Conservation (phyloP, 2,113 vertebrate species). For the Stictonetta naevosa region DNA sequence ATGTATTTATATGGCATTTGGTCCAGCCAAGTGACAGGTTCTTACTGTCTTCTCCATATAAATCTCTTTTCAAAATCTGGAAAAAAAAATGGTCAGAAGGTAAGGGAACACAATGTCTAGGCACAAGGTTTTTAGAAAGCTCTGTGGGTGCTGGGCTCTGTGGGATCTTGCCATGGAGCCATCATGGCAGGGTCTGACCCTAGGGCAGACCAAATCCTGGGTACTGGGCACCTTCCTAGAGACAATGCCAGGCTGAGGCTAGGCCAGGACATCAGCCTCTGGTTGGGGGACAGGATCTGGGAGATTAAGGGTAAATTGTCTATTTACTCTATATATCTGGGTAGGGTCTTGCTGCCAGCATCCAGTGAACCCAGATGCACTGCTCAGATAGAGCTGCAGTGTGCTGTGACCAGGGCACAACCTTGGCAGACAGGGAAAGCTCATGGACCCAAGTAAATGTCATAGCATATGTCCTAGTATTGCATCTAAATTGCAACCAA, state of each 20-base stretch:
- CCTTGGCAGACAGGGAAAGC: accelerated
- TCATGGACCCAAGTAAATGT: no score
- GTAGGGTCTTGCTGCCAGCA: not conserved
- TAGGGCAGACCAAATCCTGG: accelerated
- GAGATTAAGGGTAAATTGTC: no score
- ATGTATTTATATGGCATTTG: not conserved
- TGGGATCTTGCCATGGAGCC: not conserved
- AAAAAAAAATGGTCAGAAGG: not conserved
- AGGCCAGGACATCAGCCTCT: not conserved
- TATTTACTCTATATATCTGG: not conserved
- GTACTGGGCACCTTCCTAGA: not conserved
- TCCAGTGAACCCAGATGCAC: accelerated
- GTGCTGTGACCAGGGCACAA: no score
- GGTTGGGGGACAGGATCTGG: not conserved
- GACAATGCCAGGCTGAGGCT: accelerated
- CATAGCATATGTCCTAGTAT: not conserved
- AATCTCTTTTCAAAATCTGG: no score
- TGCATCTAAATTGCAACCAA: not conserved
- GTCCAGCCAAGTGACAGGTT: not conserved
- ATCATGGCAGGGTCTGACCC: not conserved
- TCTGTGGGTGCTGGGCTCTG: accelerated
- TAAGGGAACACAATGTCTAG: not conserved
- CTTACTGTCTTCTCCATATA: not conserved
- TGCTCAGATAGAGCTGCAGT: not conserved
- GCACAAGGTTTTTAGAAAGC: accelerated